These are phyloP conservation scores for Spisula solida DNA, from an alignment of 2,888 invertebrate genomes.

Conservation along the genomic window DNA sequence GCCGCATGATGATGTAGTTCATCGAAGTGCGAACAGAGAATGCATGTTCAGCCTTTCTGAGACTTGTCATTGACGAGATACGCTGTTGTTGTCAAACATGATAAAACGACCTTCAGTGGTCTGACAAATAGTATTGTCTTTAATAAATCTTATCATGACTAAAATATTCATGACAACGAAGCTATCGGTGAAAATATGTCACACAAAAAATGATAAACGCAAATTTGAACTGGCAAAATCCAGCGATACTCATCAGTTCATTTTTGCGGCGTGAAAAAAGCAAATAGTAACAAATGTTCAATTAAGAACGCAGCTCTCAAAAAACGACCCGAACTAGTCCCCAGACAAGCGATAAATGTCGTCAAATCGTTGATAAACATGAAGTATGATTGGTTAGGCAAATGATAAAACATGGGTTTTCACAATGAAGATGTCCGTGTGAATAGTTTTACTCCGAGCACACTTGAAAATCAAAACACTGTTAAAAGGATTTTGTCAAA, in stretches of 20 bases:
- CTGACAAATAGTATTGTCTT: conserved; percentile 9
- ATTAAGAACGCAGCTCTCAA: neutral
- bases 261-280: conserved; percentile 5
- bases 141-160: neutral
- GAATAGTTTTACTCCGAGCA: neutral
- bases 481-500: neutral
- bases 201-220: neutral
- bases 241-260: neutral
- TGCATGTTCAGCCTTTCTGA: neutral
- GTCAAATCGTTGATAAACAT: neutral
- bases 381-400: neutral
- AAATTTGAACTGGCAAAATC: neutral
- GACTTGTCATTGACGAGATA: neutral
- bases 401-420: neutral
- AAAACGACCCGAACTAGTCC: neutral
- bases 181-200: neutral
- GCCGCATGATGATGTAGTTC: neutral
- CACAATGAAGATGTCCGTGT: neutral
- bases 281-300: conserved; percentile 22
- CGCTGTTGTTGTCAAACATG: neutral
- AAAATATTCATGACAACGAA: neutral
- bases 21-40: neutral
- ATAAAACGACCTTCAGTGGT: neutral
- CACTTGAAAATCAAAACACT: neutral
- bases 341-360: conserved; percentile 10